phyloP scores from a whole-genome alignment of 2,113 vertebrate species.

The cattle (Bos taurus) region DNA sequence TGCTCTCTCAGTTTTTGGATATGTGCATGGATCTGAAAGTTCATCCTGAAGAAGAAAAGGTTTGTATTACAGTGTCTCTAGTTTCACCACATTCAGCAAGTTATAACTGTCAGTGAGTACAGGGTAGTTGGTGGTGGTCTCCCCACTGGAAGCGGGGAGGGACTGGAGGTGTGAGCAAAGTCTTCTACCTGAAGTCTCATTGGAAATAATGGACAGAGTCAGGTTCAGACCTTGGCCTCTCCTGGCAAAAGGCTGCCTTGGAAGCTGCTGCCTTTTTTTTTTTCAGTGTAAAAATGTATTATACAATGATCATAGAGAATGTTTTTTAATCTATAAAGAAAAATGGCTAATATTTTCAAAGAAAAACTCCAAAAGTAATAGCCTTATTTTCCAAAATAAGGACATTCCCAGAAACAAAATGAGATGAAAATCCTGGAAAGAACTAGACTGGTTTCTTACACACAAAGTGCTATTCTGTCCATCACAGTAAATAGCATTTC shows the following conservation, averaged over 20 bases:
- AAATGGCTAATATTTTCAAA: constrained; percentile 55
- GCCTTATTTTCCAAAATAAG: neutral
- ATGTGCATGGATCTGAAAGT: constrained; percentile 92
- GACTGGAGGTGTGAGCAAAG: neutral
- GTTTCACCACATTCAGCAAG: neutral
- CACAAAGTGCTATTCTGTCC: neutral
- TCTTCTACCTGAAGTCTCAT: neutral
- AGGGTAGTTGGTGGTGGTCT: too few species aligned
- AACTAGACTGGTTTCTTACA: neutral
- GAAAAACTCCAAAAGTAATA: neutral
- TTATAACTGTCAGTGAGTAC: neutral
- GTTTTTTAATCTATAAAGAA: constrained; percentile 56
- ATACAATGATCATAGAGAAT: constrained; percentile 55
- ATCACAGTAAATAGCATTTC: neutral
- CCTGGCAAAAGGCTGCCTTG: neutral
- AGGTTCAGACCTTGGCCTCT: neutral
- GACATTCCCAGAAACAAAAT: neutral
- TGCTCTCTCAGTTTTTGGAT: constrained; percentile 87
- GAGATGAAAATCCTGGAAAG: neutral
- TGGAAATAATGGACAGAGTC: neutral
- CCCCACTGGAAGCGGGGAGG: neutral
- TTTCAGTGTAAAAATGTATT: constrained; percentile 71
- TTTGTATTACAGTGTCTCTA: constrained; percentile 66
- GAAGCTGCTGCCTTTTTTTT: neutral
- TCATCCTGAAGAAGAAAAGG: constrained; percentile 88